Evolutionary conservation across 2,797 vertebrate species (phyloP).

Genomic region (Spea hammondii): DNA sequence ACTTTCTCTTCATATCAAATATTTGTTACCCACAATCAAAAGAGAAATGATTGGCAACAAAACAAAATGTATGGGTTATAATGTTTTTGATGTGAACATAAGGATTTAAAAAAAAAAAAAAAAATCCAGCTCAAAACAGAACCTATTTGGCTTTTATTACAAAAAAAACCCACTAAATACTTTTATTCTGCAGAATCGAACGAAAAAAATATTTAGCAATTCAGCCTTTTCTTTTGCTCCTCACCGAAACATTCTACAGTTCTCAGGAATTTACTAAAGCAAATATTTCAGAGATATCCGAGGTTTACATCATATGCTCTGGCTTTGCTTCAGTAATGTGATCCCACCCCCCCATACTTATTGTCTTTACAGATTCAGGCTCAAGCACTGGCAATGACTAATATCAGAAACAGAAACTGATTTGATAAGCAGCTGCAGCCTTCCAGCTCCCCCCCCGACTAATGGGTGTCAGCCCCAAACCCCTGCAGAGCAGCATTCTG

Average conservation of each 20-base stretch:
- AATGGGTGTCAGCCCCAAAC: constrained; percentile 56
- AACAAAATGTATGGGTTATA: neutral
- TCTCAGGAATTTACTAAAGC: constrained; percentile 3
- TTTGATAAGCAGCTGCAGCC: constrained; percentile 70
- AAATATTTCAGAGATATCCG: constrained; percentile 6
- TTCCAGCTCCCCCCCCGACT: constrained; percentile 45
- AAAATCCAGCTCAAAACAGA: neutral
- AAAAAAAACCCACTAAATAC: neutral
- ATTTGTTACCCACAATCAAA: too few species aligned
- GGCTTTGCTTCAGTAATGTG: constrained; percentile 12
- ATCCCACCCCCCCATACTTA: constrained; percentile 52
- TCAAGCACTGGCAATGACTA: constrained; percentile 65
- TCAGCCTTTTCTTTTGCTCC: neutral
- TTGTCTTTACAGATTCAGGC: constrained; percentile 65
- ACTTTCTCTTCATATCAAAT: too few species aligned
- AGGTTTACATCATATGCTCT: constrained; percentile 9
- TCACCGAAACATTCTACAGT: neutral
- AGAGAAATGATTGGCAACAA: too few species aligned
- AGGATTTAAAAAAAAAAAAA: neutral
- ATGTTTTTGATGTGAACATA: neutral
- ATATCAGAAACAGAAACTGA: constrained; percentile 64
- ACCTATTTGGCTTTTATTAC: neutral
- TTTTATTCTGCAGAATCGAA: neutral
- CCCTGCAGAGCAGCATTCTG: constrained; percentile 50
- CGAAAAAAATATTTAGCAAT: neutral